A percentile compares a stretch with the other conserved stretches of the same genome.
Evolutionary conservation across 2,797 vertebrate species (phyloP).

Genomic region (Rhinoraja longicauda): DNA sequence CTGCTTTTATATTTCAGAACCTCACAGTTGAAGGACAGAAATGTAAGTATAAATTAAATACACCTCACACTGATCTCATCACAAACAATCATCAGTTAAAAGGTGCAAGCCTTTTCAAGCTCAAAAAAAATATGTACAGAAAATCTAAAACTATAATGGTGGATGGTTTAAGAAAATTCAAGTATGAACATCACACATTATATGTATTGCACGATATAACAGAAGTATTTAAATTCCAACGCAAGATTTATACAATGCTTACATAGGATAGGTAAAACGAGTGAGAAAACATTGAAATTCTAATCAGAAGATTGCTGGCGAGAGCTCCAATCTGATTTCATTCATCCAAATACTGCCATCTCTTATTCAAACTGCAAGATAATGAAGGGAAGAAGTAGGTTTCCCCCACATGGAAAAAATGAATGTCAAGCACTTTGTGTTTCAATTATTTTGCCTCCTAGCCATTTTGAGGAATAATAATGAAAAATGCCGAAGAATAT

Average conservation of each 20-base stretch:
- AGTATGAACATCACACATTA: neutral
- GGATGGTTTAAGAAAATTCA: neutral
- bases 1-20: neutral
- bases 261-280: no score
- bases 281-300: neutral
- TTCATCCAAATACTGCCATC: neutral
- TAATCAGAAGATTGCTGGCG: neutral
- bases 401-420: neutral
- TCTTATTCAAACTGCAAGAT: neutral
- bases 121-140: neutral
- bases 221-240: neutral
- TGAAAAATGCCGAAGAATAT: neutral
- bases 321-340: neutral
- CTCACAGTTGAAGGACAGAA: neutral
- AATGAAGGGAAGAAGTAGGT: neutral
- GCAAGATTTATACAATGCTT: neutral
- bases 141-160: neutral
- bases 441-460: neutral
- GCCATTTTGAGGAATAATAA: neutral
- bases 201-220: neutral
- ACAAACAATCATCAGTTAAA: neutral
- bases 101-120: neutral
- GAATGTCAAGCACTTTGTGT: neutral
- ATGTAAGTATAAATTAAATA: neutral
- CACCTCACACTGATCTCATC: neutral